These are phyloP conservation scores for Cisticola juncidis DNA, from an alignment of 2,113 vertebrate species.

Conservation along the genomic window DNA sequence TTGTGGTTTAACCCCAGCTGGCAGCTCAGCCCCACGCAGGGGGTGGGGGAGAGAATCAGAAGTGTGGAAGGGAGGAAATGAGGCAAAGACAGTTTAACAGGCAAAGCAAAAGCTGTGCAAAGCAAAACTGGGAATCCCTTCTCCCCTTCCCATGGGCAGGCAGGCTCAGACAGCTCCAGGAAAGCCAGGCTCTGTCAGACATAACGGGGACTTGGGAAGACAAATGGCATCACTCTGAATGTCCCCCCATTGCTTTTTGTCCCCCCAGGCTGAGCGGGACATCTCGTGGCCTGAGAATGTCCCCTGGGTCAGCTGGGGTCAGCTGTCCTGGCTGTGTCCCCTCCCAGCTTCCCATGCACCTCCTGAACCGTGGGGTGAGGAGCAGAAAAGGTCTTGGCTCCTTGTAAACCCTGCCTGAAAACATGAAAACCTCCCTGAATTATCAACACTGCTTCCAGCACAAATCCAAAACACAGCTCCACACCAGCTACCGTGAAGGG, in stretches of 20 bases:
- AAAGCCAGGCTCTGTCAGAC: not conserved
- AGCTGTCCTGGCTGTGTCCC: not conserved
- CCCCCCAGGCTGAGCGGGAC: not conserved
- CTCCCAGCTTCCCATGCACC: not conserved
- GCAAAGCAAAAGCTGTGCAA: not conserved
- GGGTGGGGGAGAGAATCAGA: not conserved
- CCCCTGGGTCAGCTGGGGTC: not conserved
- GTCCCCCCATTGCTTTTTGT: not conserved
- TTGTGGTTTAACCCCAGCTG: not conserved
- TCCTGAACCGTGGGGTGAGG: accelerated
- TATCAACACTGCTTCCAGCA: not conserved
- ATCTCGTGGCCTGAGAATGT: not conserved
- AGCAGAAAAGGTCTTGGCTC: not conserved
- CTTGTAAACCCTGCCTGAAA: not conserved
- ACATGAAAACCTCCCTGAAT: not conserved
- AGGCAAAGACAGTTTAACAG: not conserved
- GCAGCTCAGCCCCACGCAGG: not conserved
- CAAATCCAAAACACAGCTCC: not conserved
- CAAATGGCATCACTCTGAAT: not conserved
- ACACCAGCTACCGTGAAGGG: not conserved
- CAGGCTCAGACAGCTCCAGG: not conserved
- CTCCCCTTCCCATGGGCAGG: not conserved
- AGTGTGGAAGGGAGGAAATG: not conserved
- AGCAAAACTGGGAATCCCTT: not conserved
- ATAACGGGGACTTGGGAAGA: accelerated